phyloP scores from a whole-genome alignment of 2,113 vertebrate species.

The Mobula birostris region DNA sequence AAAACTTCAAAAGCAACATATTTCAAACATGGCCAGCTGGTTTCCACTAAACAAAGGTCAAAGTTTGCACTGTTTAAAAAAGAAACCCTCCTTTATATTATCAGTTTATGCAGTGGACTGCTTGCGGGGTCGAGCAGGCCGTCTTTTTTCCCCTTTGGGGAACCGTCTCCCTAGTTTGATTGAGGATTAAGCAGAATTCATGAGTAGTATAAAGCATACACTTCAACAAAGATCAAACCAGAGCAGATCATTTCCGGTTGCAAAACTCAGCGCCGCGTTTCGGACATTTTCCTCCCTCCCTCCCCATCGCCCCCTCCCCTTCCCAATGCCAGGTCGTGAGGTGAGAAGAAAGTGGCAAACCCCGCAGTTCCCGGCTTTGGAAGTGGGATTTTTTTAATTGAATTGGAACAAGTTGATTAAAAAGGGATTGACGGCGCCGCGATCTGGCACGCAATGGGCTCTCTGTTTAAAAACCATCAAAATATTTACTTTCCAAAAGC shows the following conservation, averaged over 20 bases:
- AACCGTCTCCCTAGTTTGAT: not conserved
- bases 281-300: not conserved
- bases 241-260: not conserved
- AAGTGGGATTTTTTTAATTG: constrained; percentile 18
- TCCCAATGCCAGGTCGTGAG: not conserved
- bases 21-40: not conserved
- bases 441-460: constrained; percentile 33
- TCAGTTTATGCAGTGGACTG: not conserved
- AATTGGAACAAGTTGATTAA: constrained; percentile 36
- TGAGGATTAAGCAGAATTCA: not conserved
- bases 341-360: not conserved
- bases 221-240: constrained; percentile 5
- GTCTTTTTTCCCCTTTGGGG: not conserved
- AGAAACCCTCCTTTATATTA: not conserved
- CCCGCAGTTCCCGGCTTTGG: not conserved
- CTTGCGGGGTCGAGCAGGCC: not conserved
- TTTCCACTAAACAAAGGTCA: not conserved
- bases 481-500: constrained; percentile 39
- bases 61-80: not conserved
- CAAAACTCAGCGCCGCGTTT: not conserved
- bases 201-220: not conserved
- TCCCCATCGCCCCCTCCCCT: too few species aligned
- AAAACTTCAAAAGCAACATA: not conserved
- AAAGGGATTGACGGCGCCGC: constrained; percentile 27
- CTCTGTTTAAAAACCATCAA: constrained; percentile 36